These are phyloP conservation scores for Ashinkailepas kermadecensis DNA, from an alignment of 2,888 invertebrate species.

Conservation along the genomic window DNA sequence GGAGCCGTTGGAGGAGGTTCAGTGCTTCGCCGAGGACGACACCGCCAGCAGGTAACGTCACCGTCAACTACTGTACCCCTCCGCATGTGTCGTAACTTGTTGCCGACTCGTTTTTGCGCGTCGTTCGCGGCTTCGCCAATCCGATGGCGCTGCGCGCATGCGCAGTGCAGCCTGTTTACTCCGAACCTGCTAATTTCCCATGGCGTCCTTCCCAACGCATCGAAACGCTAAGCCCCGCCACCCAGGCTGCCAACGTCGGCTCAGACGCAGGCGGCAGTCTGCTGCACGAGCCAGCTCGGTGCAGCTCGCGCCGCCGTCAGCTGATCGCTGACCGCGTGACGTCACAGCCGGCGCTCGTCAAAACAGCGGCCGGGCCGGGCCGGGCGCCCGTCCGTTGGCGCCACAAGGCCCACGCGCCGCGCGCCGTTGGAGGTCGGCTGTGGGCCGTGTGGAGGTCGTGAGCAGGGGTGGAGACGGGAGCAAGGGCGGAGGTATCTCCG, in stretches of 20 bases:
- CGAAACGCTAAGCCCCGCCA: too few species aligned
- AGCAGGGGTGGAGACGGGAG: too few species aligned
- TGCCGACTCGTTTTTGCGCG: background rate
- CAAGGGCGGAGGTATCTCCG: too few species aligned
- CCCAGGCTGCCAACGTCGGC: background rate
- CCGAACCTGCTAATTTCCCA: background rate
- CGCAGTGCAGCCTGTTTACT: background rate
- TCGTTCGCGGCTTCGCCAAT: background rate
- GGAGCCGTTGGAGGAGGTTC: background rate
- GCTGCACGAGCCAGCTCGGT: background rate
- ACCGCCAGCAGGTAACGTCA: background rate
- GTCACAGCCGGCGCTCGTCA: background rate
- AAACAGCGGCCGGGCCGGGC: background rate
- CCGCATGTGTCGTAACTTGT: background rate
- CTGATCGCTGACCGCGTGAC: background rate
- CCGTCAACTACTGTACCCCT: background rate
- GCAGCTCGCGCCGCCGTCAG: background rate
- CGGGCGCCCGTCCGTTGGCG: too few species aligned
- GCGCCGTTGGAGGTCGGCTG: too few species aligned
- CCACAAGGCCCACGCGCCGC: too few species aligned
- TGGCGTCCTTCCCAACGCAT: background rate
- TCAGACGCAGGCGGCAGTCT: background rate
- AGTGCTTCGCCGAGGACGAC: too few species aligned
- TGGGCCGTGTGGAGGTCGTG: background rate
- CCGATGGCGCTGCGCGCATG: background rate